Percentiles rank a stretch among this genome's conserved stretches.
These are phyloP conservation scores for Zonitis immaculata DNA, from an alignment of 2,888 invertebrate genomes.

Conservation along the genomic window DNA sequence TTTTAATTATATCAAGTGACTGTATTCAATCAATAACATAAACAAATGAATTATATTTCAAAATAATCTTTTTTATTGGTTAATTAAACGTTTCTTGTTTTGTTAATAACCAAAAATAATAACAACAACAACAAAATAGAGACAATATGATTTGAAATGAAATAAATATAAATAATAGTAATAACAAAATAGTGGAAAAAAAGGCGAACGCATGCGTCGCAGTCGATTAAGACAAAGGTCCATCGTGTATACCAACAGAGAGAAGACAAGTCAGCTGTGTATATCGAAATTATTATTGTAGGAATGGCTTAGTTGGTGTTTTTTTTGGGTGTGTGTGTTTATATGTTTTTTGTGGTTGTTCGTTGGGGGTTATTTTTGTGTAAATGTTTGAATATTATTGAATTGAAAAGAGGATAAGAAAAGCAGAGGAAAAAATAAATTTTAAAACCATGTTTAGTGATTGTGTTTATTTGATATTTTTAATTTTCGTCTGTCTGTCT, in stretches of 20 bases:
- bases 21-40: neutral
- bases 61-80: neutral
- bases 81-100: neutral
- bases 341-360: conserved; percentile 23
- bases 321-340: conserved; percentile 24
- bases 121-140: too few relatives aligned
- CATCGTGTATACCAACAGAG: conserved; percentile 10
- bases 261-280: conserved; percentile 19
- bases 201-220: conserved; percentile 18
- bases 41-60: neutral
- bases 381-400: neutral
- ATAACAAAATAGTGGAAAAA: neutral
- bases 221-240: conserved; percentile 15
- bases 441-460: conserved; percentile 33
- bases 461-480: conserved; percentile 57
- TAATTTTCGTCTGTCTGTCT: conserved; percentile 63
- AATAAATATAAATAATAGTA: neutral
- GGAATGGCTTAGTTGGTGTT: conserved; percentile 18
- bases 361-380: conserved; percentile 22
- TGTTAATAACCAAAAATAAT: neutral
- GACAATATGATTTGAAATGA: neutral
- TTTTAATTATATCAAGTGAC: too few relatives aligned
- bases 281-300: conserved; percentile 4
- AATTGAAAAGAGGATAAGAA: too few relatives aligned
- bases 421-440: too few relatives aligned